A percentile compares a stretch with the other conserved stretches of the same genome.
These are phyloP conservation scores for Leuctra nigra DNA, from an alignment of 2,888 invertebrate species.

Conservation along the genomic window DNA sequence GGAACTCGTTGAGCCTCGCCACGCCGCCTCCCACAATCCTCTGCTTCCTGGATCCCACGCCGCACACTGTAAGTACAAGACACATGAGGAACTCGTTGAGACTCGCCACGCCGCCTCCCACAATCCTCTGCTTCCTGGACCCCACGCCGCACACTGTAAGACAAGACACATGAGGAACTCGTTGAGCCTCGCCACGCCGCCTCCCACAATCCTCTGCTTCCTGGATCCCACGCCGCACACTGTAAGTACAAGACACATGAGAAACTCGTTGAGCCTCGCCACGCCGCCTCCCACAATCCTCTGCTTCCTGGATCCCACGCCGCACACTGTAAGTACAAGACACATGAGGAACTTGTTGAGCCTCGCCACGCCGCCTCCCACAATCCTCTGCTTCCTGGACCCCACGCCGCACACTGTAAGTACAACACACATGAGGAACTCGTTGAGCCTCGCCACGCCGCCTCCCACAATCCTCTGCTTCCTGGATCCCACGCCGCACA, in stretches of 20 bases:
- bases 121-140: too few species aligned
- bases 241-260: too few species aligned
- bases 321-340: too few species aligned
- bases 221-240: constrained; percentile 53
- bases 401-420: constrained; percentile 55
- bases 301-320: constrained; percentile 51
- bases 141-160: too few species aligned
- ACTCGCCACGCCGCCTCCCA: too few species aligned
- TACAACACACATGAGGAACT: too few species aligned
- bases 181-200: constrained; percentile 54
- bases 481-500: constrained; percentile 52
- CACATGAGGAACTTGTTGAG: constrained; percentile 66
- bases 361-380: constrained; percentile 59
- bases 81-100: too few species aligned
- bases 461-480: constrained; percentile 66
- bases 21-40: constrained; percentile 65
- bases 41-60: constrained; percentile 51
- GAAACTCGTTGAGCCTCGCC: constrained; percentile 61
- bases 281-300: constrained; percentile 65
- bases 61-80: constrained; percentile 53
- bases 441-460: constrained; percentile 53
- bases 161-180: too few species aligned
- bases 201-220: constrained; percentile 63
- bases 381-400: constrained; percentile 55
- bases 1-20: constrained; percentile 61